phyloP scores from a whole-genome alignment of 1,140 invertebrate species.

The Calliphora vicina region DNA sequence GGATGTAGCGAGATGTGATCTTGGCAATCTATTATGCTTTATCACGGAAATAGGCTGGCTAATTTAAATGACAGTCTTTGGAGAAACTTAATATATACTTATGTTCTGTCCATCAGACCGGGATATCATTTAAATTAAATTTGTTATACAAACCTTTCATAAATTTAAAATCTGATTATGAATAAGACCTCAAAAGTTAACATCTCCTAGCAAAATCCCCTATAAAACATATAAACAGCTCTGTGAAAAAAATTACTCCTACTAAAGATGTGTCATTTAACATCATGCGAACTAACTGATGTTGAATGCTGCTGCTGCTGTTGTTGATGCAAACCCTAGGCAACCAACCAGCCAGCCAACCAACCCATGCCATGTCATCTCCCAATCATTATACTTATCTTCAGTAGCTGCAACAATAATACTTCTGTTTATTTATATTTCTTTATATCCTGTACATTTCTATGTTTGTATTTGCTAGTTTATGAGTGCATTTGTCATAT shows the following conservation, averaged over 20 bases:
- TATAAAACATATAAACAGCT: neutral
- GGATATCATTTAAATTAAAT: too few species aligned
- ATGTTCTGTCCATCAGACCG: too few species aligned
- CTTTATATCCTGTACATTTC: neutral
- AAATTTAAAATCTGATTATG: too few species aligned
- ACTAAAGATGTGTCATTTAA: conserved; percentile 3
- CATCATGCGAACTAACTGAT: neutral
- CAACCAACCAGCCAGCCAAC: neutral
- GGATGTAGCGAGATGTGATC: too few species aligned
- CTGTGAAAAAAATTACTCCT: neutral
- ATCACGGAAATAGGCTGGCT: too few species aligned
- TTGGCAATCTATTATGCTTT: too few species aligned
- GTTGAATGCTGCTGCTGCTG: neutral
- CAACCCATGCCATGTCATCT: neutral
- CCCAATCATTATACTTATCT: conserved; percentile 1
- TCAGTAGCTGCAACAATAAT: conserved; percentile 23
- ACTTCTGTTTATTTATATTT: neutral
- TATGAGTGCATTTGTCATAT: conserved; percentile 35
- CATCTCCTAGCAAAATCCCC: neutral
- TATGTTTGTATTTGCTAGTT: conserved; percentile 6
- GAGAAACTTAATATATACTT: too few species aligned
- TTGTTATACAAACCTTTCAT: too few species aligned
- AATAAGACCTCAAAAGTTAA: too few species aligned
- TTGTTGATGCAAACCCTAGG: neutral
- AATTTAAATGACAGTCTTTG: too few species aligned